phyloP scores from a whole-genome alignment of 2,888 invertebrate species.

The Morinoia aosen region DNA sequence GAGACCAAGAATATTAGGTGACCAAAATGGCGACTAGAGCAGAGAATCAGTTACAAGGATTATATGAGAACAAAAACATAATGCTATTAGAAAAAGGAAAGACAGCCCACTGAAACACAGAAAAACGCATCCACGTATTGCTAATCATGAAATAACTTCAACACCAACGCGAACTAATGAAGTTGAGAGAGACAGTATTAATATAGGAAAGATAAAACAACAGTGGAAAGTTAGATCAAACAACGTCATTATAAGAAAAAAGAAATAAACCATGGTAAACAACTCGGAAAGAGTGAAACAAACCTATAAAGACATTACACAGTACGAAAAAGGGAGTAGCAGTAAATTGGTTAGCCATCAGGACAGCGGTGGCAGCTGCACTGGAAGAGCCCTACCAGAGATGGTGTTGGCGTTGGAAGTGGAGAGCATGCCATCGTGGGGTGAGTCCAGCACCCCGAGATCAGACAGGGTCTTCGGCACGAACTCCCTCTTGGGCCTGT shows the following conservation, averaged over 20 bases:
- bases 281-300: not conserved
- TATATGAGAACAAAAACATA: not conserved
- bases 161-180: not conserved
- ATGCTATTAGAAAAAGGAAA: not conserved
- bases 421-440: conserved; percentile 69
- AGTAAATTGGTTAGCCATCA: not conserved
- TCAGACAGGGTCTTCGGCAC: conserved; percentile 91
- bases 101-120: not conserved
- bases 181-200: not conserved
- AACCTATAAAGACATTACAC: not conserved
- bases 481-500: conserved; percentile 90
- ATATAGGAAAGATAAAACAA: not conserved
- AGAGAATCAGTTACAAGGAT: not conserved
- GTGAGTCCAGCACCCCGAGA: conserved; percentile 77
- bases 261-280: not conserved
- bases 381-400: conserved; percentile 37
- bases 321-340: not conserved
- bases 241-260: not conserved
- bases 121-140: not conserved
- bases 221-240: not conserved
- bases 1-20: not conserved
- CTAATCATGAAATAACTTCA: not conserved
- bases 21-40: not conserved
- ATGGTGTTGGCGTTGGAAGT: conserved; percentile 58
- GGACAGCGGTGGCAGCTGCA: not conserved